phyloP scores from a whole-genome alignment of 2,113 vertebrate genomes.

The Erinaceus europaeus region DNA sequence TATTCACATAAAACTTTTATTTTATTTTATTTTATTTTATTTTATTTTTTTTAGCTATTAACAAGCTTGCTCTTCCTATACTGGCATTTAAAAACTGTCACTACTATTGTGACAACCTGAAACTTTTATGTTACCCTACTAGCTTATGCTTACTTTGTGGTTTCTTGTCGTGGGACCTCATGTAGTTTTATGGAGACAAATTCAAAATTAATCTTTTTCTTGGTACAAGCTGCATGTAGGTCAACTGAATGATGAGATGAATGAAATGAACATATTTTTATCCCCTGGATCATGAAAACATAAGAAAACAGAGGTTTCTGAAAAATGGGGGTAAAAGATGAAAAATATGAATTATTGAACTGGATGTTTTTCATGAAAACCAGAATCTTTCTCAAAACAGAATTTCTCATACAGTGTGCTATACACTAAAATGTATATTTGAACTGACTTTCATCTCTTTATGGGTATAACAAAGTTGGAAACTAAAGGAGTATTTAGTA shows the following conservation, averaged over 20 bases:
- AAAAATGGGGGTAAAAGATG: background rate
- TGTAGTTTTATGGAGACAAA: background rate
- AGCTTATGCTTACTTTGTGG: conserved; percentile 15
- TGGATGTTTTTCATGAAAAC: background rate
- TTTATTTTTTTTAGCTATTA: background rate
- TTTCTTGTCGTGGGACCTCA: background rate
- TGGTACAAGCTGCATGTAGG: background rate
- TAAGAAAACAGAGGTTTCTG: conserved; percentile 7
- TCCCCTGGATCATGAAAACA: background rate
- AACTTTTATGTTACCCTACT: background rate
- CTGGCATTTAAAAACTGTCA: background rate
- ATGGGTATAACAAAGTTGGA: background rate
- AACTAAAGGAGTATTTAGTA: background rate
- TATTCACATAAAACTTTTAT: background rate
- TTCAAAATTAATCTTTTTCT: conserved; percentile 8
- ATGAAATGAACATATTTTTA: background rate
- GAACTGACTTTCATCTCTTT: background rate
- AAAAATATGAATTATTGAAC: conserved; percentile 10
- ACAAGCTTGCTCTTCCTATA: background rate
- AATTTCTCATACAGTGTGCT: background rate
- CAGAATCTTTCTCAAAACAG: background rate
- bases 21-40: background rate
- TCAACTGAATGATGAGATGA: background rate
- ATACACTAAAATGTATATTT: background rate
- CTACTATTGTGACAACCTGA: background rate